A percentile compares a stretch with the other conserved stretches of the same genome.
Conservation (phyloP, 1,140 invertebrate genomes). For the Macrosteles quadrilineatus region DNA sequence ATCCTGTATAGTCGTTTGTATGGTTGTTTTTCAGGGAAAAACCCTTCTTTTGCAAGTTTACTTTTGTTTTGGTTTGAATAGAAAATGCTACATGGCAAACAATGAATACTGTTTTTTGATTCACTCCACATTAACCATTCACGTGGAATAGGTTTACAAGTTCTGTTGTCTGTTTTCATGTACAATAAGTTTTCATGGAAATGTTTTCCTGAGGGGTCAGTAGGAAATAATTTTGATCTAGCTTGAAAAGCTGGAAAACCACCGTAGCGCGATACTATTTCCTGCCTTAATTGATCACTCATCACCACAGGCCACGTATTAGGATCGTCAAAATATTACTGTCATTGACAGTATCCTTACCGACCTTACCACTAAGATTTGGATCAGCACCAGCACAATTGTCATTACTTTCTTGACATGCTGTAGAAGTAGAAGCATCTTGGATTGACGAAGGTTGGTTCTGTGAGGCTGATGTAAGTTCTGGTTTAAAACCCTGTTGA, state of each 20-base stretch:
- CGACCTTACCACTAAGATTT: background rate
- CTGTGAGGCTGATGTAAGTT: background rate
- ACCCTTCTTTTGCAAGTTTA: slow-evolving; percentile 24
- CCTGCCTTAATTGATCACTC: background rate
- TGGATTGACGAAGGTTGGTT: too few relatives aligned
- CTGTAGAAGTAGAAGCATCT: too few relatives aligned
- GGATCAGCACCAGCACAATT: too few relatives aligned
- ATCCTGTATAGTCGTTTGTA: slow-evolving; percentile 27
- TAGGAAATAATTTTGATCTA: slow-evolving; percentile 13
- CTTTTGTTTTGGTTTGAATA: slow-evolving; percentile 20
- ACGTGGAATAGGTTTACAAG: slow-evolving; percentile 20
- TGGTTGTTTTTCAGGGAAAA: slow-evolving; percentile 12
- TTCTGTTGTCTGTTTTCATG: slow-evolving; percentile 32
- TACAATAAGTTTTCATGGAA: slow-evolving; percentile 28
- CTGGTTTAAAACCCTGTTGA: too few relatives aligned
- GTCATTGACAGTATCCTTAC: too few relatives aligned
- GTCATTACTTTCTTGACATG: too few relatives aligned
- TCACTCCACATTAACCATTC: slow-evolving; percentile 31
- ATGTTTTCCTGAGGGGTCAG: slow-evolving; percentile 8
- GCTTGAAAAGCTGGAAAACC: background rate
- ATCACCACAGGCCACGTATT: background rate
- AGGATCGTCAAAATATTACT: too few relatives aligned
- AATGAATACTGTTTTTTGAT: slow-evolving; percentile 26
- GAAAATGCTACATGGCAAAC: slow-evolving; percentile 27
- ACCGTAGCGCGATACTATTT: slow-evolving; percentile 18